Conservation (phyloP, 2,113 vertebrate species). For the Gavia stellata region DNA sequence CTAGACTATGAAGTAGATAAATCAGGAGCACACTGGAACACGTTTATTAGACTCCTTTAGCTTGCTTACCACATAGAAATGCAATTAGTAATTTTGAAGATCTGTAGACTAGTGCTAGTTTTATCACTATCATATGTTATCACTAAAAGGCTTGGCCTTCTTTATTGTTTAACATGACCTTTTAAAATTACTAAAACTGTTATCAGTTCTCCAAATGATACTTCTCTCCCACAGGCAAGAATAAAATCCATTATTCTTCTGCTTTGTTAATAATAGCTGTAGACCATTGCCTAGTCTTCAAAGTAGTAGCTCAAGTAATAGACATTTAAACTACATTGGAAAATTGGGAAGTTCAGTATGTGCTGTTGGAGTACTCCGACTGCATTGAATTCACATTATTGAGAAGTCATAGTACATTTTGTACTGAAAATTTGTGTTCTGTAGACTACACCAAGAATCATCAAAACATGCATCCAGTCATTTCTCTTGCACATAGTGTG, state of each 20-base stretch:
- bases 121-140: background rate
- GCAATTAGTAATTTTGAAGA: background rate
- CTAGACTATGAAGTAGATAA: background rate
- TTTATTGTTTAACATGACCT: constrained; percentile 11
- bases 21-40: background rate
- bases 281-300: background rate
- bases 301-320: background rate
- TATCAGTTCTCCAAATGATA: constrained; percentile 5
- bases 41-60: background rate
- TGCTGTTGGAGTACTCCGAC: background rate
- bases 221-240: background rate
- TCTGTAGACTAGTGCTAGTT: background rate
- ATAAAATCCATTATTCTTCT: background rate
- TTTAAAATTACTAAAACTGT: constrained; percentile 23
- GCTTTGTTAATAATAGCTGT: background rate
- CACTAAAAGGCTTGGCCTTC: background rate
- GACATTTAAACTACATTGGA: background rate
- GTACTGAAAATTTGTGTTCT: background rate
- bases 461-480: background rate
- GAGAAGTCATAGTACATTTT: background rate
- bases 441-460: background rate
- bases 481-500: background rate
- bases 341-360: background rate
- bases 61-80: background rate
- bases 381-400: background rate